Evolutionary conservation across 2,113 vertebrate species (phyloP).

Genomic region (Pithys albifrons): DNA sequence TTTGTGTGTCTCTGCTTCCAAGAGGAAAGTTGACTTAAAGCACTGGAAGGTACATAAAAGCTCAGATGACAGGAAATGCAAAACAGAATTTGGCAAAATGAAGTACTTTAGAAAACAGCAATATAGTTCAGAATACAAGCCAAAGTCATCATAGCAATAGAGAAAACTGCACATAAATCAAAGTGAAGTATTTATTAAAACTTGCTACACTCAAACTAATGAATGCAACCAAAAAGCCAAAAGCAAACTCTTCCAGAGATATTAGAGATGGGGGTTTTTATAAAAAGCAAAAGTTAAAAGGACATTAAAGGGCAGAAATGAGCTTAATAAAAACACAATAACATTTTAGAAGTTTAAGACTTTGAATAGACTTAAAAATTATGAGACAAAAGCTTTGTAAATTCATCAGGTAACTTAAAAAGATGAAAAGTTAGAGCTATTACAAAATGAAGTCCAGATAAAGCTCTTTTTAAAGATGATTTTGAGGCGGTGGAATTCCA

Average conservation of each 20-base stretch:
- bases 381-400: not conserved
- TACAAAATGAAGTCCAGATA: not conserved
- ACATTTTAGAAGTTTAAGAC: not conserved
- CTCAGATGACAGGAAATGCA: conserved; percentile 42
- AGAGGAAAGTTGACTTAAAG: not conserved
- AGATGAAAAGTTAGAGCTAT: not conserved
- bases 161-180: not conserved
- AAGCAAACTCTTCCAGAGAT: not conserved
- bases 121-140: conserved; percentile 5
- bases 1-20: not conserved
- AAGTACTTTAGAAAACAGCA: not conserved
- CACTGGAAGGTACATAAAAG: conserved; percentile 18
- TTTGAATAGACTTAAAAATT: not conserved
- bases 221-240: conserved; percentile 18
- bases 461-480: not conserved
- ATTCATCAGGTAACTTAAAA: not conserved
- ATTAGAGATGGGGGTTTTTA: not conserved
- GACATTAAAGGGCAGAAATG: not conserved
- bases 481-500: not conserved
- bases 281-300: not conserved
- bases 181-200: conserved; percentile 13
- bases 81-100: conserved; percentile 25
- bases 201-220: conserved; percentile 2
- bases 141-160: not conserved
- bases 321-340: not conserved